Base-by-base conservation (phyloP, 2,888 invertebrate species). In the Seira musarum region DNA sequence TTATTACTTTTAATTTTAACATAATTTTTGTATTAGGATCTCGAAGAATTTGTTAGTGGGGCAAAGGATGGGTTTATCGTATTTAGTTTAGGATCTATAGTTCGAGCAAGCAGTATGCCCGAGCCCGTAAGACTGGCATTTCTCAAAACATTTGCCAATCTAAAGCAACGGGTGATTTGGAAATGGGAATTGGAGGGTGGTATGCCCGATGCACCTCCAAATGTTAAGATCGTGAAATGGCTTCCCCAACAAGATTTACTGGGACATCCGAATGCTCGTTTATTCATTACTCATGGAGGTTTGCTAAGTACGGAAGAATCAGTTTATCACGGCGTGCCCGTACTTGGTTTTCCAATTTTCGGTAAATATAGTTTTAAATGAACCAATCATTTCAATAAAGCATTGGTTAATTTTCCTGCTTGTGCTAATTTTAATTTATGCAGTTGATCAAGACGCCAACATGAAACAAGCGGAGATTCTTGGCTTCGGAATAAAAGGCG, bases 111-210 rank as follows among this genome's bases (percentile, higher is more conserved):
- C n/a, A 17, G 63, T 1, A 77, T 93, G 75, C 90, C 91, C 0
- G 85, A 87, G 0, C 90, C 91, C 1, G 91, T 90, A 81, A 88
- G 89, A 24, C 87, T 90, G 17, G 90, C 89, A 0, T 90, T 94
- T 49, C 88, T 92, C 10, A 91, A 91, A 68, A 91, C 90, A 2
- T 91, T 94, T 69, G 88, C 90, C 1, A 90, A 89, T 78, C 85
- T 93, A 0, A 92, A 93, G 82, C 92, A 93, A 82, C 91, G 90
- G 1, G 91, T 94, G 0, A 87, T 94, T 17, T 93, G 93, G 93
- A 93, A 93, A 89, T 93, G 92, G 92, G 93, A 93, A 83, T 88
- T 89, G 65, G 92, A 91, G 0, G 91, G 91, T 0, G 90, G 91
- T 17, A 65, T 88, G 35, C 87, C 88, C 0, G 86, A 88, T 40